Conservation (phyloP, 92 coral and sea anemone species). For the Isaurus tuberculatus region DNA sequence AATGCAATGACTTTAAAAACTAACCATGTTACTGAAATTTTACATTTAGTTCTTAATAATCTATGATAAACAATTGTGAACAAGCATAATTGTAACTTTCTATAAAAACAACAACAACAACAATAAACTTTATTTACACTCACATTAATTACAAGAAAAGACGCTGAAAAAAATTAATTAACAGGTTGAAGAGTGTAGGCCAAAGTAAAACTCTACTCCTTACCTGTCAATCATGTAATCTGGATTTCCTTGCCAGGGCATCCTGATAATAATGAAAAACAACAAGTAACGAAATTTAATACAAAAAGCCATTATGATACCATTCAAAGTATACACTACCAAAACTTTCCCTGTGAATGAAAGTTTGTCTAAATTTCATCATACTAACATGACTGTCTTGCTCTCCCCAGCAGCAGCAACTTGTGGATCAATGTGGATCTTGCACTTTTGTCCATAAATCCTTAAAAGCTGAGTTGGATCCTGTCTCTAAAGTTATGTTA, state of each 20-base stretch:
- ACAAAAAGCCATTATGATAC: no score
- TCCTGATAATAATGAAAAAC: slow-evolving; percentile 57
- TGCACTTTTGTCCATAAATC: slow-evolving; percentile 87
- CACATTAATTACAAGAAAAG: background rate
- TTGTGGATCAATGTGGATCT: slow-evolving; percentile 96
- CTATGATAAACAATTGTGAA: no score
- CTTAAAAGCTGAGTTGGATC: slow-evolving; percentile 91
- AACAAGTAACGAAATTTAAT: background rate
- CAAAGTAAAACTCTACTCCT: background rate
- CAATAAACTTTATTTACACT: no score
- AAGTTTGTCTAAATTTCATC: no score
- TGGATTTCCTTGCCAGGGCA: slow-evolving; percentile 98
- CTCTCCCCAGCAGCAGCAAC: slow-evolving; percentile 87
- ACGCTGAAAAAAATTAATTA: background rate
- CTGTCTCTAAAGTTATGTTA: slow-evolving; percentile 64
- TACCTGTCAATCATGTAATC: slow-evolving; percentile 97
- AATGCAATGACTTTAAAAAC: no score
- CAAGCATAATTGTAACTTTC: no score
- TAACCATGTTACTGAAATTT: no score
- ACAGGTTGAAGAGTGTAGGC: background rate
- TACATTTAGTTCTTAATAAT: no score
- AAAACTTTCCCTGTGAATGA: no score
- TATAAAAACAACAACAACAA: no score
- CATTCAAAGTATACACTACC: no score
- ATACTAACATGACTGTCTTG: slow-evolving; percentile 84